Evolutionary conservation across 2,888 invertebrate genomes (phyloP).

Genomic region (Urechis unicinctus): DNA sequence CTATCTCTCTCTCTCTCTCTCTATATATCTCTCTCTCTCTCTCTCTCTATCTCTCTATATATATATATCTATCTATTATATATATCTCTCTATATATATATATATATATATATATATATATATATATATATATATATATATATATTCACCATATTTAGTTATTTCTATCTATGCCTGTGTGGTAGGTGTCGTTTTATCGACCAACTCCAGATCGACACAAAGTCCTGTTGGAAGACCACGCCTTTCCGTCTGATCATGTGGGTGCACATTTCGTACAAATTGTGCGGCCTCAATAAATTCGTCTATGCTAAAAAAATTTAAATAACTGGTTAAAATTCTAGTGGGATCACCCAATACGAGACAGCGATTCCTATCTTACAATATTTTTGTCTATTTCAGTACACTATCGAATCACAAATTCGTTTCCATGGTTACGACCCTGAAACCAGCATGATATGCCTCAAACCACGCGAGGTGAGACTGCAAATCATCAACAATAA

Average conservation of each 20-base stretch:
- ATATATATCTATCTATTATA: too few species aligned
- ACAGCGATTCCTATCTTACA: too few species aligned
- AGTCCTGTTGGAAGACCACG: constrained; percentile 55
- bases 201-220: constrained; percentile 54
- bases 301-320: too few species aligned
- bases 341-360: too few species aligned
- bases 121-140: background rate
- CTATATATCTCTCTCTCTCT: too few species aligned
- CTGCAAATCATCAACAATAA: background rate
- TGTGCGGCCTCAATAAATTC: too few species aligned
- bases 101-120: too few species aligned
- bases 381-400: constrained; percentile 43
- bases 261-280: too few species aligned
- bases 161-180: constrained; percentile 8
- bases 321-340: too few species aligned
- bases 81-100: too few species aligned
- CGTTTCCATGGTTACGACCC: constrained; percentile 52
- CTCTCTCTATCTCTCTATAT: too few species aligned
- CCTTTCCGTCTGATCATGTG: constrained; percentile 58
- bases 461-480: constrained; percentile 52
- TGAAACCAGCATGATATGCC: constrained; percentile 49
- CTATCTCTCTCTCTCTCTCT: too few species aligned
- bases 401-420: constrained; percentile 56
- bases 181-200: constrained; percentile 55
- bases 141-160: background rate